These are phyloP conservation scores for Phortica okadai DNA, from an alignment of 2,888 invertebrate species.

Conservation along the genomic window DNA sequence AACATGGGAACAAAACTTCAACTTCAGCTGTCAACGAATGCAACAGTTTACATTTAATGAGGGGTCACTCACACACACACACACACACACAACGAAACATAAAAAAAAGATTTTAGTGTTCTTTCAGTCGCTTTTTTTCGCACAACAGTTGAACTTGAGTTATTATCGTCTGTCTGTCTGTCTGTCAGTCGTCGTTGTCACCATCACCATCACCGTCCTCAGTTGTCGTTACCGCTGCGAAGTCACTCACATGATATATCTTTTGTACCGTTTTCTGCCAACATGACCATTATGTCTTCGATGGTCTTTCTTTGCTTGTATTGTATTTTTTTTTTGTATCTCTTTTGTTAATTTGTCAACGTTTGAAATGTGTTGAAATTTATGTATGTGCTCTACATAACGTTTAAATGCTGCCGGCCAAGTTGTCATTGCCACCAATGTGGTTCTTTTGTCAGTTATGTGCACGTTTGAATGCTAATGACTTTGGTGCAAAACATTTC, in stretches of 20 bases:
- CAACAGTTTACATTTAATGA: constrained; percentile 70
- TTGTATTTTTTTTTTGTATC: not conserved
- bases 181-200: not conserved
- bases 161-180: constrained; percentile 1
- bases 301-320: not conserved
- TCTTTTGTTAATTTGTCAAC: constrained; percentile 16
- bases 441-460: not conserved
- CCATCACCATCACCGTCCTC: too few relatives aligned
- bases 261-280: constrained; percentile 15
- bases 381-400: constrained; percentile 10
- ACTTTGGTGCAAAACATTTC: constrained; percentile 16
- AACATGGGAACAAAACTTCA: constrained; percentile 57
- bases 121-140: not conserved
- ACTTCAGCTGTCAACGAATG: constrained; percentile 44
- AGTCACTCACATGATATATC: not conserved
- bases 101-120: not conserved
- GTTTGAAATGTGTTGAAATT: constrained; percentile 8
- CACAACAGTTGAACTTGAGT: constrained; percentile 3
- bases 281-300: not conserved
- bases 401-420: not conserved
- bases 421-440: not conserved
- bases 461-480: constrained; percentile 13
- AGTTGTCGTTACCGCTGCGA: too few relatives aligned
- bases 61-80: constrained; percentile 38
- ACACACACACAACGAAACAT: not conserved